These are phyloP conservation scores for Beroe forskalii DNA, from an alignment of 37 sponge, comb jelly and placozoan genomes.

Conservation along the genomic window DNA sequence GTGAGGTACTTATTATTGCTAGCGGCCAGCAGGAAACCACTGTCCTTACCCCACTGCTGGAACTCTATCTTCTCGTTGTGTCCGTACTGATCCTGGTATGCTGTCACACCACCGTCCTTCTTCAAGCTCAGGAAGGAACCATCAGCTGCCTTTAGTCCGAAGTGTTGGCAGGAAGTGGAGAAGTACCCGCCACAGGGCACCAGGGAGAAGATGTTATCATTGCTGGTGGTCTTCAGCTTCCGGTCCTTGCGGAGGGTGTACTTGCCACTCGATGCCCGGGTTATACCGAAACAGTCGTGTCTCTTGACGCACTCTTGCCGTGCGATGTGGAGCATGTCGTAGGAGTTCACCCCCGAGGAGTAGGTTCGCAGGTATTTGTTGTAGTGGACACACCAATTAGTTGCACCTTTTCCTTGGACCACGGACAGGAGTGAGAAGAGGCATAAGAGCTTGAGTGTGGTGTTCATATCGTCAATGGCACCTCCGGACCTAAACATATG, in stretches of 20 bases:
- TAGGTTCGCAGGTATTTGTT: conserved; percentile 12
- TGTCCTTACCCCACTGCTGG: not conserved
- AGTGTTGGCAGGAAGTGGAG: not conserved
- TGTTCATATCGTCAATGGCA: too few species aligned
- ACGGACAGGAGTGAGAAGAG: too few species aligned
- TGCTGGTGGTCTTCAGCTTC: not conserved
- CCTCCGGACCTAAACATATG: too few species aligned
- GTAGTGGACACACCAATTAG: not conserved
- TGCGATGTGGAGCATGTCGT: not conserved
- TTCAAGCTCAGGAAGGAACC: not conserved
- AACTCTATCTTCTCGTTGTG: not conserved
- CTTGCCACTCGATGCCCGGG: not conserved
- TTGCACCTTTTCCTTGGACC: not conserved
- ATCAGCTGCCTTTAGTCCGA: not conserved
- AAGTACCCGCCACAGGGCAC: conserved; percentile 14
- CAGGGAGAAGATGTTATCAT: not conserved
- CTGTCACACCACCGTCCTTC: not conserved
- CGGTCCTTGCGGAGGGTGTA: conserved; percentile 2
- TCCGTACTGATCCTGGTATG: not conserved
- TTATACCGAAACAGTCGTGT: conserved; percentile 6
- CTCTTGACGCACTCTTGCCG: not conserved
- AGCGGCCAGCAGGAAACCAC: not conserved
- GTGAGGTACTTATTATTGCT: not conserved
- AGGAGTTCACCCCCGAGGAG: not conserved
- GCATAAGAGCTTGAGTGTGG: too few species aligned